Evolutionary conservation across 2,888 invertebrate genomes (phyloP).

Genomic region (Platypus cylindrus): DNA sequence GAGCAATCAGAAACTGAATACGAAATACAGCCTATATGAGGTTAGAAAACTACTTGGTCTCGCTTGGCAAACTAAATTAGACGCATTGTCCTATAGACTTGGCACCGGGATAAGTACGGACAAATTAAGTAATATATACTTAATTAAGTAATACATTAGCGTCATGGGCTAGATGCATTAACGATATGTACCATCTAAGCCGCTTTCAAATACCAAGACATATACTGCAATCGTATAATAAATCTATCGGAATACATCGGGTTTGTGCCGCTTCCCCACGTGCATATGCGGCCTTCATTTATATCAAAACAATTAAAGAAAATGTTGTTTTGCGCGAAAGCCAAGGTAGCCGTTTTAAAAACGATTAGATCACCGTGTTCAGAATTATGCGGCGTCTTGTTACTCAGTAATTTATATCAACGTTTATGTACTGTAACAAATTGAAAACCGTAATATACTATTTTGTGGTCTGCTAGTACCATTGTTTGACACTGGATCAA

Average conservation of each 20-base stretch:
- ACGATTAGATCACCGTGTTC: slow-evolving; percentile 1
- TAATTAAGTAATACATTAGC: too few relatives aligned
- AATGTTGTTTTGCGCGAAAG: slow-evolving; percentile 7
- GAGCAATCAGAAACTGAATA: too few relatives aligned
- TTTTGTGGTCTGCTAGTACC: slow-evolving; percentile 3
- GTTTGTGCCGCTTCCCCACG: too few relatives aligned
- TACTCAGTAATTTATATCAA: slow-evolving; percentile 7
- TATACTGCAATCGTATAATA: slow-evolving; percentile 1
- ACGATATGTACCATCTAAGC: slow-evolving; percentile 1
- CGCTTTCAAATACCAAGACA: slow-evolving; percentile 6
- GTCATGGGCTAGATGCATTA: slow-evolving; percentile 4
- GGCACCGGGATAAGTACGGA: too few relatives aligned
- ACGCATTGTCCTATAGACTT: slow-evolving; percentile 5
- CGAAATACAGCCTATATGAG: too few relatives aligned
- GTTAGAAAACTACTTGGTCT: slow-evolving; percentile 8
- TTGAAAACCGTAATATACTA: too few relatives aligned
- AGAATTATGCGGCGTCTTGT: too few relatives aligned
- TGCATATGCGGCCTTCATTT: too few relatives aligned
- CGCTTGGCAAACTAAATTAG: slow-evolving; percentile 6
- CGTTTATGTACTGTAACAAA: too few relatives aligned
- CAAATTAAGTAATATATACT: too few relatives aligned
- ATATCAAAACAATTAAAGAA: too few relatives aligned
- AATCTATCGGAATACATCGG: too few relatives aligned
- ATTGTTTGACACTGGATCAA: slow-evolving; percentile 5
- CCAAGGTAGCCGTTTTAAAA: slow-evolving; percentile 10